Conservation (phyloP, 2,888 invertebrate genomes). For the Loripinus fragilis region DNA sequence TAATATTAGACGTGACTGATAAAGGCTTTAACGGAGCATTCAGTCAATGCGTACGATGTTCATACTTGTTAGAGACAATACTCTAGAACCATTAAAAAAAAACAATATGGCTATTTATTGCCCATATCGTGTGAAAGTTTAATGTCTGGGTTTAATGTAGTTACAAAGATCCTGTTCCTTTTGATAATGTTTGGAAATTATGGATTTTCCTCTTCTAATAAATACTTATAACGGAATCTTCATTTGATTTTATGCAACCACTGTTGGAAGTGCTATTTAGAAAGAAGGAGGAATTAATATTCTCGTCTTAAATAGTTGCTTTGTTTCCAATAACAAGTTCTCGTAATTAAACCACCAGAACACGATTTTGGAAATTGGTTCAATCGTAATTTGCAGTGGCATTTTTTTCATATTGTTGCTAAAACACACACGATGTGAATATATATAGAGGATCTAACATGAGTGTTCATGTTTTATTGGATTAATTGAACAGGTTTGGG, state of each 20-base stretch:
- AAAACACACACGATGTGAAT: no score
- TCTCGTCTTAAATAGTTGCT: not conserved
- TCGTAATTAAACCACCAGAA: no score
- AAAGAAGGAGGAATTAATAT: not conserved
- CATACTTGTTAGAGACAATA: no score
- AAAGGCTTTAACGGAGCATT: not conserved
- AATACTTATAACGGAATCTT: not conserved
- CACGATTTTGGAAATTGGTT: no score
- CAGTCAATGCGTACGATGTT: no score
- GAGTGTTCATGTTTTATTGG: no score
- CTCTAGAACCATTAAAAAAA: not conserved
- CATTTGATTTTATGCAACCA: not conserved
- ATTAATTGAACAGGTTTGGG: no score
- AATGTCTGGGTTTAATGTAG: slow-evolving; percentile 12
- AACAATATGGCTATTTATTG: not conserved
- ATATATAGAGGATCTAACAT: no score
- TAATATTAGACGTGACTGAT: no score
- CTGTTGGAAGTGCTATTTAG: not conserved
- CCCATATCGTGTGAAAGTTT: not conserved
- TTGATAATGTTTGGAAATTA: slow-evolving; percentile 5
- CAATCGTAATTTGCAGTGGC: no score
- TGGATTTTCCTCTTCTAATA: not conserved
- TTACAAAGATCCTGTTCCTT: not conserved
- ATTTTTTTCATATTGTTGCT: no score
- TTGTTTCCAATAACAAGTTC: not conserved